Conservation (phyloP, 2,797 vertebrate genomes). For the Poeciliopsis paucimaculata region DNA sequence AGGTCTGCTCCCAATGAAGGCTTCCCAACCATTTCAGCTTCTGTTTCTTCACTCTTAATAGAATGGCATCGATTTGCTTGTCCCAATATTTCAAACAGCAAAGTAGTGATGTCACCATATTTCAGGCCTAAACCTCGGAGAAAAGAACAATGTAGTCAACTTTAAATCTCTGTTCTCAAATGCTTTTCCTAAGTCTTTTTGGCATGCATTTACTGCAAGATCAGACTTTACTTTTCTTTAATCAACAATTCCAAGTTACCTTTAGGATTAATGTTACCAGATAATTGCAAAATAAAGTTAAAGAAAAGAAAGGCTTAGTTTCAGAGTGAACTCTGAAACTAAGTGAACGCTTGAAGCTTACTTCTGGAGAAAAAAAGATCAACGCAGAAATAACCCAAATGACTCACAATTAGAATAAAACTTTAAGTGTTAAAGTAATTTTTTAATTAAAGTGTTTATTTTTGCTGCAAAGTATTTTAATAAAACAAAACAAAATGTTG, state of each 20-base stretch:
- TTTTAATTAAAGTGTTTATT: background rate
- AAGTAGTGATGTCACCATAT: background rate
- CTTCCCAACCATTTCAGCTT: background rate
- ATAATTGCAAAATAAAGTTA: background rate
- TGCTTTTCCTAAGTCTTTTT: background rate
- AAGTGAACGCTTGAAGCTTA: background rate
- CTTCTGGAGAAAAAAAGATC: background rate
- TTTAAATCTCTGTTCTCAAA: background rate
- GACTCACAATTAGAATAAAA: background rate
- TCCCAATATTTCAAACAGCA: background rate
- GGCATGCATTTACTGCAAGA: background rate
- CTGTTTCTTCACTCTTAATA: background rate
- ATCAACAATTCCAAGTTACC: background rate
- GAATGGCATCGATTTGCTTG: background rate
- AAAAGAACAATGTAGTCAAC: background rate
- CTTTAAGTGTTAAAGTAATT: background rate
- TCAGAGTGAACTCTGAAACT: background rate
- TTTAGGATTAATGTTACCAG: background rate
- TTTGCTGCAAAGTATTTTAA: background rate
- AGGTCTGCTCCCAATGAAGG: background rate
- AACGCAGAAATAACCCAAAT: background rate
- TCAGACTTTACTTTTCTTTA: background rate
- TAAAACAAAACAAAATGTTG: background rate
- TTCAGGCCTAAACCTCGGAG: background rate
- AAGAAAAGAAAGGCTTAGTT: background rate